Conservation (phyloP, 2,888 invertebrate species). For the Fragum whitleyi region DNA sequence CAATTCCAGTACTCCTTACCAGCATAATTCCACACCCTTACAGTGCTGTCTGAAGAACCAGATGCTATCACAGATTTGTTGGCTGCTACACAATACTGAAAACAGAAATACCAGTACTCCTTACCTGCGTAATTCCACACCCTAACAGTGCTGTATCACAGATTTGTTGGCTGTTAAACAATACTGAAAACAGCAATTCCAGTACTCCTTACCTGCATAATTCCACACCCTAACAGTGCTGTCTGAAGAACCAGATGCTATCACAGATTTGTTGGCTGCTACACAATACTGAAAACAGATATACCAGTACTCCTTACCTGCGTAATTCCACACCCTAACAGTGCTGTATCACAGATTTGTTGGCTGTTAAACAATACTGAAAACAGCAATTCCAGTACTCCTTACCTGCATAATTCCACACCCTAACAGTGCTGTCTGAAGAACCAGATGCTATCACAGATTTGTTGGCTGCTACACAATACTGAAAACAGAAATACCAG, state of each 20-base stretch:
- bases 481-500: no score
- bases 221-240: conserved; percentile 79
- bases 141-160: no score
- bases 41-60: conserved; percentile 80
- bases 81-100: conserved; percentile 81
- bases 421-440: conserved; percentile 78
- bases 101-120: no score
- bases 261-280: conserved; percentile 73
- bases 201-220: conserved; percentile 71
- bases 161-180: no score
- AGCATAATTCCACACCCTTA: conserved; percentile 76
- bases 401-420: conserved; percentile 77
- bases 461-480: conserved; percentile 79
- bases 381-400: no score
- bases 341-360: no score
- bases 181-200: no score
- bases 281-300: no score
- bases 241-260: conserved; percentile 80
- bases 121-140: no score
- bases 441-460: conserved; percentile 80
- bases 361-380: no score
- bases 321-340: no score
- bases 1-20: conserved; percentile 59
- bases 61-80: conserved; percentile 79
- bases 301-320: no score